Evolutionary conservation across 2,113 vertebrate genomes (phyloP), one percentile per base, ranked within the genome.

Genomic region (Pipa parva): DNA sequence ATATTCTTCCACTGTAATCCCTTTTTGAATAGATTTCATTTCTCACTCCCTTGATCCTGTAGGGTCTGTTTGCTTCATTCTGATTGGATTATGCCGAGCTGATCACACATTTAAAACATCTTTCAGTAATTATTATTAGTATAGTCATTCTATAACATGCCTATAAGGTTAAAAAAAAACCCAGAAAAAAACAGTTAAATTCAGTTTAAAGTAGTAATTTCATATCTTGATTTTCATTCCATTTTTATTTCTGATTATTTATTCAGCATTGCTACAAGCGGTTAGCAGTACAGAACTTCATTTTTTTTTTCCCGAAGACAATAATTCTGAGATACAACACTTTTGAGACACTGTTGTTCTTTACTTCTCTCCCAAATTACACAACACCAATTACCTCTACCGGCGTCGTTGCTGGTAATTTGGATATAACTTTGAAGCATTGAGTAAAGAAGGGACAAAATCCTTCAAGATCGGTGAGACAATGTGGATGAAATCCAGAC

Each of bases 401-500:
- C 65, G 59, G 65, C 65, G 27, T 28, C 59, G 65, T n/a, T 58
- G 56, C 57, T 68, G 65, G 65, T 56, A 68, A 56, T 29, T 51
- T 26, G 56, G 42, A 68, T 42, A 68, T 68, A 59, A 68, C 24
- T 59, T 56, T 59, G 57, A 68, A 25, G 57, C 57, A 68, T 52
- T 59, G 65, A 60, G 56, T 51, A 52, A 36, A 59, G 66, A 54
- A 60, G 48, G 57, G 49, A 70, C 48, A 70, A 61, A 70, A 70
- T 61, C 24, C 46, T 70, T 48, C 18, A 45, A 46, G 58, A 70
- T 70, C 48, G 31, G 58, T 50, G 45, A 52, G 66, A 70, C 57
- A 70, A 59, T 31, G 58, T 60, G 66, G 66, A 57, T 52, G 66
- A 33, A 25, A 45, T 70, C 66, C 66, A 70, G 57, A 61, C 61